Evolutionary conservation across 2,888 invertebrate genomes (phyloP).

Genomic region (Chorisops tibialis): DNA sequence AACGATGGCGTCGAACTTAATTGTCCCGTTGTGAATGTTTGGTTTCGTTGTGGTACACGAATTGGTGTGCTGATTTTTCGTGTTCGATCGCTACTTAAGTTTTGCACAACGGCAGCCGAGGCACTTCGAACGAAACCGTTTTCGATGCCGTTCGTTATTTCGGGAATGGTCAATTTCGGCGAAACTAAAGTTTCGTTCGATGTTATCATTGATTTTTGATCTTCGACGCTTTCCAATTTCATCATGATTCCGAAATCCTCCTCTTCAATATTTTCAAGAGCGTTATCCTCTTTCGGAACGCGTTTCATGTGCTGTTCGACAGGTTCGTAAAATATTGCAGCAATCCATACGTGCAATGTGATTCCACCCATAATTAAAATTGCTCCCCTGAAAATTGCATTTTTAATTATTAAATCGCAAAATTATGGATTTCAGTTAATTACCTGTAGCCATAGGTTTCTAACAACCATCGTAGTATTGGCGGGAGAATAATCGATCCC

Average conservation of each 20-base stretch:
- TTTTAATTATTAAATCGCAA: conserved; percentile 33
- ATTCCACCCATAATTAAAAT: conserved; percentile 78
- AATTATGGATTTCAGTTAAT: conserved; percentile 27
- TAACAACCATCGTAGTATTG: conserved; percentile 67
- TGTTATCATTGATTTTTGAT: conserved; percentile 31
- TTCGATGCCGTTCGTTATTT: conserved; percentile 39
- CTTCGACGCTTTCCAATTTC: conserved; percentile 44
- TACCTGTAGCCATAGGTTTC: conserved; percentile 74
- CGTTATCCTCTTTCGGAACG: conserved; percentile 52
- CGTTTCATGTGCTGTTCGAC: conserved; percentile 76
- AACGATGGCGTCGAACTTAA: conserved; percentile 64
- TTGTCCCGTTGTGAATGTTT: conserved; percentile 54
- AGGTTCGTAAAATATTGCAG: conserved; percentile 79
- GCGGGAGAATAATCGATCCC: conserved; percentile 81
- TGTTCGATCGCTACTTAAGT: conserved; percentile 54
- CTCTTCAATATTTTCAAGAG: conserved; percentile 47
- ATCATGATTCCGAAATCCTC: conserved; percentile 50
- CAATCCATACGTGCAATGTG: conserved; percentile 79
- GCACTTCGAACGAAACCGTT: conserved; percentile 63
- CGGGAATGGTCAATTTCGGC: conserved; percentile 39
- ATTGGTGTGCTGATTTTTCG: conserved; percentile 62
- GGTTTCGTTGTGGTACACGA: conserved; percentile 52
- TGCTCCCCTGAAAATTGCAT: conserved; percentile 62
- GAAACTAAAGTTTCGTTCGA: conserved; percentile 17
- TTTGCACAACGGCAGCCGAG: conserved; percentile 67